These are phyloP conservation scores for Xanthia icteritia DNA, from an alignment of 2,888 invertebrate species.

Conservation along the genomic window DNA sequence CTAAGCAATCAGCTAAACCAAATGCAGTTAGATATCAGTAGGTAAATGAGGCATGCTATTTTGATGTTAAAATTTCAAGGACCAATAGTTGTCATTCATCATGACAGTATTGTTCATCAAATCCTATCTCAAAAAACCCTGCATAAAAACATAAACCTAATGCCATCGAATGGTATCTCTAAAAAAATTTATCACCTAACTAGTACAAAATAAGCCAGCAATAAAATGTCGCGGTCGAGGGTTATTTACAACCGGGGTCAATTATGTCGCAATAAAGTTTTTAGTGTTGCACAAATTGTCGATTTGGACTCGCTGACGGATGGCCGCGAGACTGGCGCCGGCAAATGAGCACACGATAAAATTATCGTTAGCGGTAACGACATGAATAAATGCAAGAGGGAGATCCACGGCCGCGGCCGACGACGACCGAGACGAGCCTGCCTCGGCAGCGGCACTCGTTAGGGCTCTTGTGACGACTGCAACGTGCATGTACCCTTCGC, in stretches of 20 bases:
- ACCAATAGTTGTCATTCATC: not conserved
- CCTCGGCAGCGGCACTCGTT: constrained; percentile 81
- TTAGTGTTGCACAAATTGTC: constrained; percentile 90
- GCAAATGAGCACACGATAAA: constrained; percentile 91
- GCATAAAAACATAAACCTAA: constrained; percentile 19
- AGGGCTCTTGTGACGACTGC: constrained; percentile 85
- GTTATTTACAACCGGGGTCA: constrained; percentile 86
- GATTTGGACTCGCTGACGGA: constrained; percentile 89
- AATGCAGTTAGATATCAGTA: not conserved
- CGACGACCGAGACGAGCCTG: constrained; percentile 75
- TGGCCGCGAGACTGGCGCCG: constrained; percentile 88
- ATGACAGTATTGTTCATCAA: not conserved
- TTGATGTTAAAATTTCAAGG: not conserved
- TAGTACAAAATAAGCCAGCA: constrained; percentile 76
- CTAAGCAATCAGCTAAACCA: not conserved
- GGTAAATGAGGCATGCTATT: not conserved
- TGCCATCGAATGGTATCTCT: constrained; percentile 43
- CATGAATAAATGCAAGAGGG: constrained; percentile 91
- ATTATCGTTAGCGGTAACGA: constrained; percentile 91
- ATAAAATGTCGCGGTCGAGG: constrained; percentile 78
- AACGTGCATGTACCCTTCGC: constrained; percentile 57
- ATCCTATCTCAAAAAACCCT: constrained; percentile 10
- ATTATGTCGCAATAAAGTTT: constrained; percentile 89
- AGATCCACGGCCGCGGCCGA: constrained; percentile 80
- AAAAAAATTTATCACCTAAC: constrained; percentile 58